Evolutionary conservation across 1,140 invertebrate genomes (phyloP).

Genomic region (Belonocnema kinseyi): DNA sequence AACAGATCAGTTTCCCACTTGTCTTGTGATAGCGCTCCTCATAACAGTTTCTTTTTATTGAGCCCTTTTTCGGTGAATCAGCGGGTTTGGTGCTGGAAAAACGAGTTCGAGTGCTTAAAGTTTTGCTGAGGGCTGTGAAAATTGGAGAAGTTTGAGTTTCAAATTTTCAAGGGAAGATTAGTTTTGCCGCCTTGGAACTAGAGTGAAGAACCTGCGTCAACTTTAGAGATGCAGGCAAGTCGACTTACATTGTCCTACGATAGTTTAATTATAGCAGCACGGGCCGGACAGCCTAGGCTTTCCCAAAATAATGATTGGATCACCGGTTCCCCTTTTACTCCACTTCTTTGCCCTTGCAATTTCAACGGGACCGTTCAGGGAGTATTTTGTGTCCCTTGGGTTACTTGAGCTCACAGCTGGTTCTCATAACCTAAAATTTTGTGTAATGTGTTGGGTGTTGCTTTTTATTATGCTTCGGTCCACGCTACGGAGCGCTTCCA

Average conservation of each 20-base stretch:
- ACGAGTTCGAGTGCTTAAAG: too few relatives aligned
- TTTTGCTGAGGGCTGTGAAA: too few relatives aligned
- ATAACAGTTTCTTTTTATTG: too few relatives aligned
- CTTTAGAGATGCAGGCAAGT: constrained; percentile 36
- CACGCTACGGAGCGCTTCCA: too few relatives aligned
- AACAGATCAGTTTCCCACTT: too few relatives aligned
- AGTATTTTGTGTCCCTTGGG: not conserved
- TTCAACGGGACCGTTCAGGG: not conserved
- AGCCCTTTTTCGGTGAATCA: too few relatives aligned
- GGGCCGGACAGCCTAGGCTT: constrained; percentile 62
- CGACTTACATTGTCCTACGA: constrained; percentile 62
- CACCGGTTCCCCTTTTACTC: constrained; percentile 52
- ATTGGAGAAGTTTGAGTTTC: too few relatives aligned
- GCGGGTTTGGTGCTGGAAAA: too few relatives aligned
- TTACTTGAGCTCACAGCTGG: not conserved
- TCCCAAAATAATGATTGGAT: constrained; percentile 72
- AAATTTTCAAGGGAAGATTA: not conserved
- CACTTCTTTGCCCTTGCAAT: constrained; percentile 32
- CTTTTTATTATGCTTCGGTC: too few relatives aligned
- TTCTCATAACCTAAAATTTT: not conserved
- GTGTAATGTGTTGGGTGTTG: too few relatives aligned
- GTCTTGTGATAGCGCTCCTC: too few relatives aligned
- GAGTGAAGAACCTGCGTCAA: not conserved
- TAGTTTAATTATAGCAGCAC: constrained; percentile 70
- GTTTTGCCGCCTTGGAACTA: not conserved